Base-by-base conservation (phyloP, 1,140 invertebrate genomes). In the Conus betulinus region DNA sequence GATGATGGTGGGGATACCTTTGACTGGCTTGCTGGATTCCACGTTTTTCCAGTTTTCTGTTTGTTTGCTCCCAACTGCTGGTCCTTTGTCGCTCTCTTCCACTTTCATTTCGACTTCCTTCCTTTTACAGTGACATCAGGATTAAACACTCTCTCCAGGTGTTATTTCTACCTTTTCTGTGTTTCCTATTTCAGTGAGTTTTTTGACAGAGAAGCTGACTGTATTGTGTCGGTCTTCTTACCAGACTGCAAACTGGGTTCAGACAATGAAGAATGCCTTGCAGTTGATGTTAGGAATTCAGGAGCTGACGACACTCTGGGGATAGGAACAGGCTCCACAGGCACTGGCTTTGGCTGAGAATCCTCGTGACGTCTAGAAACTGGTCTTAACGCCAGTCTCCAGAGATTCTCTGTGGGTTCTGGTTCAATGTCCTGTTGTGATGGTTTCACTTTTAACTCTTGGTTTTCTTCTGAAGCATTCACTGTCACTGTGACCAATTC, bases 1-100 rank as follows among this genome's bases (percentile, higher is more conserved):
- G 20, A 91, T 89, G 53, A 91, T 89, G 60, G 84, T 88, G 39
- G 90, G 90, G 39, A 91, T 91, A 17, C 90, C 90, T 89, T 88
- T 89, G 23, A 91, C 39, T 17, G 90, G 90, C 52, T 88, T 63
- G 52, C 85, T 60, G 23, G 63, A 63, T 83, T 57, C 79, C 67
- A 60, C 57, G 15, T 4, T 15, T 1, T 84, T 67, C 8, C 0
- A 15, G 4, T 4, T 60, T 60, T 15, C 57, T 60, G 57, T 15
- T 15, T 1, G 57, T 60, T 60, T 60, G 8, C 8, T 60, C 8
- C 57, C 57, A 60, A 15, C 57, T 60, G 57, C 8, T 39, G 39
- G 39, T 39, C 39, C 39, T 15, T 60, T 60, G 57, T 60, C 57
- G 4, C 57, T 60, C 57, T 60, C 57, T 15, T 71, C 71, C 13